These are phyloP conservation scores for Centropyge bicolor DNA, from an alignment of 2,797 vertebrate genomes.

Conservation along the genomic window DNA sequence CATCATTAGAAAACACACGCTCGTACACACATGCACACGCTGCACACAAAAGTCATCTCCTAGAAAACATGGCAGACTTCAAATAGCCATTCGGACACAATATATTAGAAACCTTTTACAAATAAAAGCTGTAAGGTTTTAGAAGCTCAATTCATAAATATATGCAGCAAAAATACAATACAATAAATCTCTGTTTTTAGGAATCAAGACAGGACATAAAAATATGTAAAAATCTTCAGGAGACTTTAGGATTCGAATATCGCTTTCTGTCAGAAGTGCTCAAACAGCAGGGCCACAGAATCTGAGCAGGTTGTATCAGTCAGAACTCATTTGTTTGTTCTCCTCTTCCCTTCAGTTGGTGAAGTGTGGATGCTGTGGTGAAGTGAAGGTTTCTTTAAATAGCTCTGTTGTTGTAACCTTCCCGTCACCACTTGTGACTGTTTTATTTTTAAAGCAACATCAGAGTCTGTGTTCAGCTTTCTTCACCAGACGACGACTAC, in stretches of 20 bases:
- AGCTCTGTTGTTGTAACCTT: not conserved
- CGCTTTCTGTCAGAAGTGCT: conserved; percentile 7
- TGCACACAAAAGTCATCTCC: conserved; percentile 16
- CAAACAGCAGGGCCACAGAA: conserved; percentile 21
- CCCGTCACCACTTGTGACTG: not conserved
- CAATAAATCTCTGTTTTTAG: conserved; percentile 62
- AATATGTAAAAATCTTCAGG: conserved; percentile 67
- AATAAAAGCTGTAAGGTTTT: conserved; percentile 46
- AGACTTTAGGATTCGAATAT: conserved; percentile 17
- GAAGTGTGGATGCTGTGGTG: too few species aligned
- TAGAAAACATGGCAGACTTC: conserved; percentile 41
- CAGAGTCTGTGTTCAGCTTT: not conserved
- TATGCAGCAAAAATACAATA: conserved; percentile 74
- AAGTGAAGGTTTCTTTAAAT: not conserved
- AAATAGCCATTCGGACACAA: conserved; percentile 39
- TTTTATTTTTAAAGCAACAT: not conserved
- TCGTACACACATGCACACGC: conserved; percentile 27
- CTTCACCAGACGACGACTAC: not conserved
- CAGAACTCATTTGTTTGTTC: too few species aligned
- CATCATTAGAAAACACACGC: conserved; percentile 19
- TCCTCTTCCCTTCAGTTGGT: too few species aligned
- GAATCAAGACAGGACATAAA: conserved; percentile 61
- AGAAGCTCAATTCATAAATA: conserved; percentile 68
- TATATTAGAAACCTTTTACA: conserved; percentile 55
- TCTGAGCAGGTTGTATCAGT: conserved; percentile 11